Percentiles rank a stretch among this genome's conserved stretches.
These are phyloP conservation scores for Zapus hudsonius DNA, from an alignment of 2,113 vertebrate species.

Conservation along the genomic window DNA sequence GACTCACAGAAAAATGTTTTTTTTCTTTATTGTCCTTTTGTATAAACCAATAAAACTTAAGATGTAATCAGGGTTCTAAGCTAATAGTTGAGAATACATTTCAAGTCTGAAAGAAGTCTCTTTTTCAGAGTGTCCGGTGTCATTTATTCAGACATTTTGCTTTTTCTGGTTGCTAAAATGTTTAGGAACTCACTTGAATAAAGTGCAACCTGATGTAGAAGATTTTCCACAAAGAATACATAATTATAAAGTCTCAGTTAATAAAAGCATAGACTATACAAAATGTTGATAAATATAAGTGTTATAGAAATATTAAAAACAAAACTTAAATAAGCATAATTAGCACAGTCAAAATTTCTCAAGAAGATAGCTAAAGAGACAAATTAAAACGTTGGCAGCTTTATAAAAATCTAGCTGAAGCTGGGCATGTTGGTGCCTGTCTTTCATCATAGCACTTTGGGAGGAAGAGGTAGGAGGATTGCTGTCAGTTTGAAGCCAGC, in stretches of 20 bases:
- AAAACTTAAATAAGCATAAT: neutral
- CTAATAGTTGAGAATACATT: neutral
- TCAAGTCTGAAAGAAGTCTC: neutral
- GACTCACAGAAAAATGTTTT: neutral
- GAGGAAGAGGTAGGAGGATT: too few species aligned
- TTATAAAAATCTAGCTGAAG: neutral
- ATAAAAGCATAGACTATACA: neutral
- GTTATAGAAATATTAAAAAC: neutral
- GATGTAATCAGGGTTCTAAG: neutral
- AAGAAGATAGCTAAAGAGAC: neutral
- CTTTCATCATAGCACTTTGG: too few species aligned
- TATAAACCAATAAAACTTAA: neutral
- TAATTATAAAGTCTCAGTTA: too few species aligned
- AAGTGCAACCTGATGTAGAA: too few species aligned
- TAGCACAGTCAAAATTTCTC: neutral
- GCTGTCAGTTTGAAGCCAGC: too few species aligned
- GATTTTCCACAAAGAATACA: too few species aligned
- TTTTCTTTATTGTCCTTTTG: neutral
- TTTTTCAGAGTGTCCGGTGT: neutral
- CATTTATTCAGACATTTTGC: neutral
- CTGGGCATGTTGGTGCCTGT: too few species aligned
- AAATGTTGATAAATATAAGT: neutral
- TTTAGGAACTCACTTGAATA: too few species aligned
- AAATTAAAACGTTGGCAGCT: neutral
- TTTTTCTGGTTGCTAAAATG: neutral